Base-by-base conservation (phyloP, 2,797 vertebrate species). In the Adelosebastes latens region DNA sequence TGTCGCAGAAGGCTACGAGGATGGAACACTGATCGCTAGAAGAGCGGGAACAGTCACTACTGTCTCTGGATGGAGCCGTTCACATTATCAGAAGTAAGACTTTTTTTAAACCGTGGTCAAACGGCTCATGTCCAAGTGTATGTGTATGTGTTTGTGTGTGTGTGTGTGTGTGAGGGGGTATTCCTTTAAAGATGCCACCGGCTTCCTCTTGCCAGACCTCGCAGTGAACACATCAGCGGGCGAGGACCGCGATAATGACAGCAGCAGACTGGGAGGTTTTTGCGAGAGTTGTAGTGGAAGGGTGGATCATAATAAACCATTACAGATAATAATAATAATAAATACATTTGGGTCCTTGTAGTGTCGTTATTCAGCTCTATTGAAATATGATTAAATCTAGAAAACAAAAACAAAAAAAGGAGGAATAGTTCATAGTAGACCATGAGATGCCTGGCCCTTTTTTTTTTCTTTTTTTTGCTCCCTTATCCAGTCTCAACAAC, bases 281-380 rank as follows among this genome's bases (percentile, higher is more conserved):
- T 34, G 88, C 82, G 31, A 87, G 88, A 94, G 59, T 86, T 87
- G 86, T 78, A 80, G 94, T 94, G 93, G 88, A 93, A 93, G 93
- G 92, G 66, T 91, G 79, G 79, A 79, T 84, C 76, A 62, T 72
- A 72, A 79, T 72, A 88, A 91, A 90, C 72, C 60, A 88, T 92
- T 81, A 87, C 84, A 93, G 83, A 94, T 96, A 97, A 29, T 29
- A 29, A 39, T 39, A 39, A 46, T 46, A 46, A 98, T 98, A 98
- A 98, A 97, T 98, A 98, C 97, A 97, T 97, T 97, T 96, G 87
- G 83, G 92, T 96, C 93, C 84, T 92, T 96, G 94, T 95, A 96
- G 93, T 90, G 95, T 96, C 87, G 84, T 94, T 96, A 94, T 94
- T 95, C 90, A 75, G 85, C 94, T 95, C 95, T 94, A 95, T 90